Evolutionary conservation across 2,797 vertebrate genomes (phyloP), one percentile per base, ranked within the genome.

Genomic region (Taeniopygia guttata): DNA sequence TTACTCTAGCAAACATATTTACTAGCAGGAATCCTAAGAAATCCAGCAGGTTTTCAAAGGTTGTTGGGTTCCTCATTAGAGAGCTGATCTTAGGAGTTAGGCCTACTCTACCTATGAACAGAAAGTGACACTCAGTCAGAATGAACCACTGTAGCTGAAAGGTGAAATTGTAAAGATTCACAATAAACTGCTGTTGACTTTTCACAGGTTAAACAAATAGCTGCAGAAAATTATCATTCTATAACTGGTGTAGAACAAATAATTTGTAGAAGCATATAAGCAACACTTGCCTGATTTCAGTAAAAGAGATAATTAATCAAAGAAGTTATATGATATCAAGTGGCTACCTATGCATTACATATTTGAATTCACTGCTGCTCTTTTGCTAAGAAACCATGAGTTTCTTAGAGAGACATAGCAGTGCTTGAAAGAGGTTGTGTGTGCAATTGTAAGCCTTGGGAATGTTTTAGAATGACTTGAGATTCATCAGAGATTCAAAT

Each of bases 11-110:
- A 63, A 91, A 67, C 34, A 45, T 43, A 2, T 86, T 85, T 95
- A 17, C 56, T 93, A 48, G 30, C 23, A 89, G 79, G 42, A 59
- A 76, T 89, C 34, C 15, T 48, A 67, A 48, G 34, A 87, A 93
- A 90, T 80, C 8, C 69, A 84, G 11, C 16, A 54, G 11, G 18
- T 68, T 89, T 73, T 45, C 1, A 0, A 91, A 84, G 38, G n/a
- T 60, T 74, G 13, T 67, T 68, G 26, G 5, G 9, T 63, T 82
- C 17, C 40, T 36, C 40, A 17, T 58, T 55, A 70, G 75, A 38
- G 21, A 78, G 26, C 13, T 59, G 43, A 78, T 77, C 30, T 29
- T 12, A 62, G 40, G 32, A 85, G 26, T 38, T 59, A 49, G 29
- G 36, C 9, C 36, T 70, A 25, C 14, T 19, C 30, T 52, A 23